These are phyloP conservation scores for Eupithecia dodoneata DNA, from an alignment of 2,888 invertebrate species.

Conservation along the genomic window DNA sequence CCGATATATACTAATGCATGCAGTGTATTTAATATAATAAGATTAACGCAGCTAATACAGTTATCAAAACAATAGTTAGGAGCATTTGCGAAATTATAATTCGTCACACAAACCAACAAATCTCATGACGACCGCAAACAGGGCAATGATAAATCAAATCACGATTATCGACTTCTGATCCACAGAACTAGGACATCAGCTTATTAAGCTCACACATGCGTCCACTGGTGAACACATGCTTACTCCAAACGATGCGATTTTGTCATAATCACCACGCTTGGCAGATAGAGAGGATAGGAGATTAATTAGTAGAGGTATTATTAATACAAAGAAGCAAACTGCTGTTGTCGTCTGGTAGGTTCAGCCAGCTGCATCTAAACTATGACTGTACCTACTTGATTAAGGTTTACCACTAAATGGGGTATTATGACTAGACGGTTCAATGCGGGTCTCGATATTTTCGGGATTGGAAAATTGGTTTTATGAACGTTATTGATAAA, in stretches of 20 bases:
- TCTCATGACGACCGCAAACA: conserved; percentile 44
- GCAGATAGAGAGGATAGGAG: neutral
- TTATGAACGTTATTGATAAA: too few relatives aligned
- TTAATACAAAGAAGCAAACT: too few relatives aligned
- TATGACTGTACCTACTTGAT: too few relatives aligned
- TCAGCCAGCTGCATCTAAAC: too few relatives aligned
- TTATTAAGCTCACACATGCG: neutral
- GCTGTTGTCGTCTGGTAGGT: too few relatives aligned
- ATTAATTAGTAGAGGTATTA: neutral
- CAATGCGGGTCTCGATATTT: too few relatives aligned
- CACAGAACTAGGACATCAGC: neutral
- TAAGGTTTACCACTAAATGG: too few relatives aligned
- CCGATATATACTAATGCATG: neutral
- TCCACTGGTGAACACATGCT: neutral
- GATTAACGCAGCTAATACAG: neutral
- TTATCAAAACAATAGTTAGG: conserved; percentile 39
- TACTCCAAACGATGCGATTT: neutral
- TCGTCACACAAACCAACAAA: conserved; percentile 62
- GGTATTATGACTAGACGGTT: too few relatives aligned
- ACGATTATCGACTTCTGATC: conserved; percentile 7
- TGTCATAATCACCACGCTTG: neutral
- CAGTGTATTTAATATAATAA: neutral
- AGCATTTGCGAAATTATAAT: conserved; percentile 66
- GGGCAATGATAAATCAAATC: conserved; percentile 16
- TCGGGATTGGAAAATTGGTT: too few relatives aligned